Base-by-base conservation (phyloP, 1,140 invertebrate genomes). In the Hetaerina americana region DNA sequence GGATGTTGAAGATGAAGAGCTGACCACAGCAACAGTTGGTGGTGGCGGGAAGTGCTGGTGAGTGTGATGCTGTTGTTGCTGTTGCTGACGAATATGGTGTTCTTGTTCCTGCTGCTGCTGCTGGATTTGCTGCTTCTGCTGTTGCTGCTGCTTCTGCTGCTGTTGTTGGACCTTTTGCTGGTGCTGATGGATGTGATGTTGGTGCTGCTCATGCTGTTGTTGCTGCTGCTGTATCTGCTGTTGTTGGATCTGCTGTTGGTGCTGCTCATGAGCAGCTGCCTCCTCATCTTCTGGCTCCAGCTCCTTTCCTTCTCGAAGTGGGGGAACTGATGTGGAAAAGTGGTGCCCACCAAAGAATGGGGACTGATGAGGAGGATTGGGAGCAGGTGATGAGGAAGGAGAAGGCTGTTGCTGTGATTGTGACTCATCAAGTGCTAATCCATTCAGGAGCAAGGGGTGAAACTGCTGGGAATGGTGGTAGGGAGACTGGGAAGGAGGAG, bases 101-200 rank as follows among this genome's bases (percentile, higher is more conserved):
- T 31, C 66, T 72, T 73, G 72, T 15, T 71, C 26, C 69, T 68
- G 66, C 66, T 57, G 71, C 26, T 70, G 68, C 0, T 66, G 68
- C 26, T 87, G 87, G 75, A 57, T 57, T n/a, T 80, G 83, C 74
- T 86, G 87, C 18, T 83, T 81, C 15, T 80, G 73, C 31, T 82
- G 71, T 0, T 80, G 80, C 5, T 80, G 78, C 73, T 79, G 81
- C 66, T 82, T 81, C 8, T 81, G 78, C 24, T 82, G 79, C 70
- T 80, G 74, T 68, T 83, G 81, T n/a, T 82, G 80, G 49, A 82
- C 80, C 0, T 79, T 78, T 0, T 80, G 76, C 1, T 80, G 78
- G 0, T 82, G 69, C 70, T 80, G 81, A 24, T 82, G 78, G 0
- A 80, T 80, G 10, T 82, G 76, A 49, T 81, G 80, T 70, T 82